A percentile compares a stretch with the other conserved stretches of the same genome.
These are phyloP conservation scores for Bugula neritina DNA, from an alignment of 2,888 invertebrate genomes.

Conservation along the genomic window DNA sequence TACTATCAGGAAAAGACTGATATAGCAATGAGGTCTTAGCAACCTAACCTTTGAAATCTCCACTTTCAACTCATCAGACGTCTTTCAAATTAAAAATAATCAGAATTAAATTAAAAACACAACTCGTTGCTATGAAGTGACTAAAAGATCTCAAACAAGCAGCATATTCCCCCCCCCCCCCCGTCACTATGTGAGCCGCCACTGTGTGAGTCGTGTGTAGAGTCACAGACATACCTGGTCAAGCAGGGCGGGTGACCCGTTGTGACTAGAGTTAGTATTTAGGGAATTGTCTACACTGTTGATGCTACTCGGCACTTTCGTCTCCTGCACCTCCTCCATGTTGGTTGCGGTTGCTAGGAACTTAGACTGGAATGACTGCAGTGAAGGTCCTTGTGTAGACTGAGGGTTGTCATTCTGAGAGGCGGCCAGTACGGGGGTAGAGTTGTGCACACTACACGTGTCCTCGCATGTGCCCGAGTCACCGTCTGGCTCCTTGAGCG, in stretches of 20 bases:
- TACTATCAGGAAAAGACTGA: no score
- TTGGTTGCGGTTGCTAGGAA: slow-evolving; percentile 1
- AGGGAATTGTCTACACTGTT: slow-evolving; percentile 10
- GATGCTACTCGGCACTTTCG: slow-evolving; percentile 22
- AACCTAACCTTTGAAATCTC: no score
- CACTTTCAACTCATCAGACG: no score
- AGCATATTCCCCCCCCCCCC: no score
- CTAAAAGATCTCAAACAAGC: no score
- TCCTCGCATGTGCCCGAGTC: slow-evolving; percentile 18
- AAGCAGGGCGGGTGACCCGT: neutral
- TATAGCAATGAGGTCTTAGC: no score
- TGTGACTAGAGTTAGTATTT: slow-evolving; percentile 18
- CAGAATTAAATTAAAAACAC: no score
- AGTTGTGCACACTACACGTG: slow-evolving; percentile 21
- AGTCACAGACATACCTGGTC: neutral
- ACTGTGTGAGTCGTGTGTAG: no score
- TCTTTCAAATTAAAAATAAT: no score
- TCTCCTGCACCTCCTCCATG: neutral
- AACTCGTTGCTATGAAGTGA: no score
- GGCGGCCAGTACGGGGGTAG: neutral
- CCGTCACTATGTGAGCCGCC: no score
- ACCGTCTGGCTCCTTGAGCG: slow-evolving; percentile 17
- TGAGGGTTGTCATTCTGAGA: neutral
- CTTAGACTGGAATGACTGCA: slow-evolving; percentile 8
- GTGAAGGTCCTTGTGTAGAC: neutral